These are phyloP conservation scores for Chionomys nivalis DNA, from an alignment of 2,113 vertebrate species.

Conservation along the genomic window DNA sequence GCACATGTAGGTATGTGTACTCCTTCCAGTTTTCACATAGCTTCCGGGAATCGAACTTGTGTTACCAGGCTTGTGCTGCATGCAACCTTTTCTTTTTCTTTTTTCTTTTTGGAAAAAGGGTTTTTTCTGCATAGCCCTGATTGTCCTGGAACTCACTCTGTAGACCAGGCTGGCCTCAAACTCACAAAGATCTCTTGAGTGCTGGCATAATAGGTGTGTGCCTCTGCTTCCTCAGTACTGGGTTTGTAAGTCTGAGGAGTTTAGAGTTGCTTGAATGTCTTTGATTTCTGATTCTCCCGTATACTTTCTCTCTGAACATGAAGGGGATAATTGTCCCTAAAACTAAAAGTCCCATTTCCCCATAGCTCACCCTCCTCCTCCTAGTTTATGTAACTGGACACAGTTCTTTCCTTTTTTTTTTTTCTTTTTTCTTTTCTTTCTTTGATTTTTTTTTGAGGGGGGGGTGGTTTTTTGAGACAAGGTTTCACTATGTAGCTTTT, in stretches of 20 bases:
- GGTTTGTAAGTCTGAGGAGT: neutral
- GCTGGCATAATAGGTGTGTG: neutral
- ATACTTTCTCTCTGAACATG: neutral
- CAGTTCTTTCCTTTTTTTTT: neutral
- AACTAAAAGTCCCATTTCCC: neutral
- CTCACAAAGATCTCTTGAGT: neutral
- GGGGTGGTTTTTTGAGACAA: too few relatives aligned
- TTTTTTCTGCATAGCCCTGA: neutral
- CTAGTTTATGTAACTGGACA: neutral
- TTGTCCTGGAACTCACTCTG: neutral
- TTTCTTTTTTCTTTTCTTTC: neutral
- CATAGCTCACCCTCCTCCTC: neutral
- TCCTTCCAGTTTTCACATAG: neutral
- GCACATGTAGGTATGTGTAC: neutral
- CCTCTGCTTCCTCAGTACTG: neutral
- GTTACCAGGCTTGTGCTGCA: neutral
- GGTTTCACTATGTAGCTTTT: too few relatives aligned
- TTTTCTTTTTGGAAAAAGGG: neutral
- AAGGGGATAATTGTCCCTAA: conserved; percentile 16
- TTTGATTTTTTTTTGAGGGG: too few relatives aligned
- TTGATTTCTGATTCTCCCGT: conserved; percentile 18
- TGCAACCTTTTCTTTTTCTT: neutral
- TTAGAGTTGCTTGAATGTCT: conserved; percentile 30
- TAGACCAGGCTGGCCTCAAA: neutral
- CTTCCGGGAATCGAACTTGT: neutral